These are phyloP conservation scores for Daubentonia madagascariensis DNA, from an alignment of 2,113 vertebrate genomes.

Conservation along the genomic window DNA sequence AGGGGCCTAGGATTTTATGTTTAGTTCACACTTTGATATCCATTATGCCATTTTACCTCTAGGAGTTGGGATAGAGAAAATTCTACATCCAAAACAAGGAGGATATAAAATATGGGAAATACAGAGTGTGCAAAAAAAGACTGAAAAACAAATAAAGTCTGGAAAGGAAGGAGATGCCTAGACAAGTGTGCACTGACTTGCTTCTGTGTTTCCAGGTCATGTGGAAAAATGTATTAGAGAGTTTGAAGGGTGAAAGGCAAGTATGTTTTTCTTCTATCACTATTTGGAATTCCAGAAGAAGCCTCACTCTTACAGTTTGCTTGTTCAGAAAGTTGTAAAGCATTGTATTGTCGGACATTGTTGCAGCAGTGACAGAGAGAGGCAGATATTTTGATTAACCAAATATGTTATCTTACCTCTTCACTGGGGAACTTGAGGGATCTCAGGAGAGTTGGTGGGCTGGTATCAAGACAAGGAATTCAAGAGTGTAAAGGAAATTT, in stretches of 20 bases:
- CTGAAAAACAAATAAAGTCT: background rate
- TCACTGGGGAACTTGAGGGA: background rate
- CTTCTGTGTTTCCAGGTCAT: background rate
- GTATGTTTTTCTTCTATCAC: background rate
- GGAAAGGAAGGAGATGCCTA: background rate
- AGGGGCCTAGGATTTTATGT: no score
- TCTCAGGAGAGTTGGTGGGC: background rate
- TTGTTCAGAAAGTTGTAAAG: background rate
- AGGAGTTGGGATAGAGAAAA: background rate
- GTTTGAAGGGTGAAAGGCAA: background rate
- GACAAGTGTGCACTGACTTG: background rate
- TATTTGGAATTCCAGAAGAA: background rate
- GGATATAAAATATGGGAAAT: background rate
- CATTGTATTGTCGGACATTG: background rate
- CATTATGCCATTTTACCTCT: background rate
- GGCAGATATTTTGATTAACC: background rate
- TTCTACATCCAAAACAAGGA: background rate
- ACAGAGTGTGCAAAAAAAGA: background rate
- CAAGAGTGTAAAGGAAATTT: background rate
- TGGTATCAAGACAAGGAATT: background rate
- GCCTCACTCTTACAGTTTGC: background rate
- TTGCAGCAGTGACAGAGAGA: background rate
- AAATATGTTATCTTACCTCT: background rate
- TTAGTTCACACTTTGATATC: background rate
- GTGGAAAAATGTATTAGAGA: background rate